Percentiles rank a stretch among this genome's conserved stretches.
phyloP scores from a whole-genome alignment of 2,888 invertebrate species.

The Hedychridium roseum region DNA sequence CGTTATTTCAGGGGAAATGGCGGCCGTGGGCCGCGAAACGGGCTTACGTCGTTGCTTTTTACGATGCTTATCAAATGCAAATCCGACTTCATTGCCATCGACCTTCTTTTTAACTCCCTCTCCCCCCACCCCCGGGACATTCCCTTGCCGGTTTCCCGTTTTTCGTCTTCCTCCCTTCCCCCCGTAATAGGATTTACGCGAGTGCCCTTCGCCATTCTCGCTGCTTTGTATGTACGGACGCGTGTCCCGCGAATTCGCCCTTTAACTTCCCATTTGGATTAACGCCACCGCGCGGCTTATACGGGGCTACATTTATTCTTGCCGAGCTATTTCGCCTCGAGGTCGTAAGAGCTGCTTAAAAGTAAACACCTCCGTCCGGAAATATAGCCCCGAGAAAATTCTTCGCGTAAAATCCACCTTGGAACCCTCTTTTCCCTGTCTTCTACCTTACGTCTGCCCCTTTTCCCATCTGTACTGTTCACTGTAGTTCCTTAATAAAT shows the following conservation, averaged over 20 bases:
- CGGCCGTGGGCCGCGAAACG: too few species aligned
- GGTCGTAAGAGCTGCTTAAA: too few species aligned
- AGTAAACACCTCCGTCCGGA: too few species aligned
- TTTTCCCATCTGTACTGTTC: too few species aligned
- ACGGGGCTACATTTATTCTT: too few species aligned
- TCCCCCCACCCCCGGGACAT: conserved; percentile 3
- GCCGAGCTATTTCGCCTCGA: too few species aligned
- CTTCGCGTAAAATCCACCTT: too few species aligned
- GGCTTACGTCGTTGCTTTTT: conserved; percentile 55
- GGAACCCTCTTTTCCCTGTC: too few species aligned
- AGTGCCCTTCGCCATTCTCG: conserved; percentile 22
- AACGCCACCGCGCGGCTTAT: conserved; percentile 16
- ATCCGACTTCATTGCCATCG: conserved; percentile 61
- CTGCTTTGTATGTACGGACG: conserved; percentile 1
- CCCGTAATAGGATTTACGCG: conserved; percentile 50
- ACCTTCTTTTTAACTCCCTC: conserved; percentile 51
- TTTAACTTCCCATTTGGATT: conserved; percentile 48
- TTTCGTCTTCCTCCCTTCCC: conserved; percentile 13
- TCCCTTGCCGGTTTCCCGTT: conserved; percentile 1
- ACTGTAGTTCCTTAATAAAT: too few species aligned
- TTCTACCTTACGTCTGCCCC: too few species aligned
- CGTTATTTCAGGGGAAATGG: too few species aligned
- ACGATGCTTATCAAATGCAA: conserved; percentile 60
- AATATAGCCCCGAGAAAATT: too few species aligned
- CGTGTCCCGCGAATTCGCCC: conserved; percentile 28